Conservation (phyloP, 2,888 invertebrate genomes). For the Napeogenes inachia region DNA sequence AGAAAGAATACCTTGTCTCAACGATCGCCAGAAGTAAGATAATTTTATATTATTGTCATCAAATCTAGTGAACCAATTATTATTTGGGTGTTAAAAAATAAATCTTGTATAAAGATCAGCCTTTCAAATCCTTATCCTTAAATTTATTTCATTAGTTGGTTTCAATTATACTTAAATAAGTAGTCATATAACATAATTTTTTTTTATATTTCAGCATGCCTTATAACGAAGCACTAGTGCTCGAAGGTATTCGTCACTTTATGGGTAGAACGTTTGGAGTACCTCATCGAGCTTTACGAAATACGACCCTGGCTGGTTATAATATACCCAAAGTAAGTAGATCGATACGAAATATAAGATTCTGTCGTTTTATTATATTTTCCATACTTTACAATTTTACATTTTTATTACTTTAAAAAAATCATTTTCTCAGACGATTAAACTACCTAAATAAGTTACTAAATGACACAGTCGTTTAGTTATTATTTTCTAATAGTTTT, state of each 20-base stretch:
- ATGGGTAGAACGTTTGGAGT: slow-evolving; percentile 87
- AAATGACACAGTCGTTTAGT: background rate
- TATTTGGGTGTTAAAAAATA: no score
- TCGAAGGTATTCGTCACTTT: slow-evolving; percentile 88
- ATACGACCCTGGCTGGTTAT: slow-evolving; percentile 84
- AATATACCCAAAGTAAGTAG: slow-evolving; percentile 83
- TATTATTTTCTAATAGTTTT: background rate
- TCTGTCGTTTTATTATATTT: no score
- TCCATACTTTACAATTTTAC: no score
- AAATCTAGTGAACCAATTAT: no score
- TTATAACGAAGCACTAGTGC: slow-evolving; percentile 86
- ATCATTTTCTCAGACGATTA: no score
- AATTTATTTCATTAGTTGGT: no score
- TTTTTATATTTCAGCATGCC: slow-evolving; percentile 79
- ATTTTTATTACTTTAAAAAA: no score
- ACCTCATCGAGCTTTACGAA: slow-evolving; percentile 85
- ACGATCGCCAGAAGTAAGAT: slow-evolving; percentile 83
- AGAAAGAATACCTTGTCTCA: slow-evolving; percentile 81
- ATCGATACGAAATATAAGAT: no score
- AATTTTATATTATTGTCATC: background rate
- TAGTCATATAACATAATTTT: background rate
- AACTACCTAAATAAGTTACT: no score
- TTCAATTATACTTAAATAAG: no score
- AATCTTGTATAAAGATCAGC: no score
- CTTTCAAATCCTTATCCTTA: no score